Conservation (phyloP, 1,140 invertebrate genomes). For the Phenacoccus solenopsis region DNA sequence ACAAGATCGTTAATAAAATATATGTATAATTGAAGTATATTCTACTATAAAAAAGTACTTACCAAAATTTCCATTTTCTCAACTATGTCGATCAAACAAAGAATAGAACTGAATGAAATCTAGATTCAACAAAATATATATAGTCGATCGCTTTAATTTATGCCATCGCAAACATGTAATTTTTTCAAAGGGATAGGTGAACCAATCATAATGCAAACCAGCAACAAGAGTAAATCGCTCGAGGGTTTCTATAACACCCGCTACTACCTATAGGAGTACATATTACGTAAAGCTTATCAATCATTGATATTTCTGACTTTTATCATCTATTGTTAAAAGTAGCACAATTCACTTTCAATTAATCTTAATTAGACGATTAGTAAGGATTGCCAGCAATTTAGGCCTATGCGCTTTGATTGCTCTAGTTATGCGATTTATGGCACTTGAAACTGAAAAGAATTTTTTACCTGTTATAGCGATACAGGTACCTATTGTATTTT, state of each 20-base stretch:
- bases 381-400: neutral
- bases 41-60: no score
- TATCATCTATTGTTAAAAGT: slow-evolving; percentile 5
- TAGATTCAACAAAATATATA: neutral
- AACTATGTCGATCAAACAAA: neutral
- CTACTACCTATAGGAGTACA: neutral
- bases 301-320: slow-evolving; percentile 13
- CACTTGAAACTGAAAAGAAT: no score
- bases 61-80: neutral
- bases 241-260: slow-evolving; percentile 5
- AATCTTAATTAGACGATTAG: slow-evolving; percentile 9
- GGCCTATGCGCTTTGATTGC: no score
- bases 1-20: no score
- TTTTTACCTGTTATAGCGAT: no score
- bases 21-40: no score
- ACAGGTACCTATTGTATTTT: no score
- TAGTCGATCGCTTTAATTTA: neutral
- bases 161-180: neutral
- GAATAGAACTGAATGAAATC: neutral
- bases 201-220: neutral
- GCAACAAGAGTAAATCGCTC: neutral
- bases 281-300: slow-evolving; percentile 3
- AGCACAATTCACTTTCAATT: slow-evolving; percentile 1
- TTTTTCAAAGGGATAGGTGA: neutral
- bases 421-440: no score